These are phyloP conservation scores for Apodemia mormo DNA, from an alignment of 2,888 invertebrate species.

Conservation along the genomic window DNA sequence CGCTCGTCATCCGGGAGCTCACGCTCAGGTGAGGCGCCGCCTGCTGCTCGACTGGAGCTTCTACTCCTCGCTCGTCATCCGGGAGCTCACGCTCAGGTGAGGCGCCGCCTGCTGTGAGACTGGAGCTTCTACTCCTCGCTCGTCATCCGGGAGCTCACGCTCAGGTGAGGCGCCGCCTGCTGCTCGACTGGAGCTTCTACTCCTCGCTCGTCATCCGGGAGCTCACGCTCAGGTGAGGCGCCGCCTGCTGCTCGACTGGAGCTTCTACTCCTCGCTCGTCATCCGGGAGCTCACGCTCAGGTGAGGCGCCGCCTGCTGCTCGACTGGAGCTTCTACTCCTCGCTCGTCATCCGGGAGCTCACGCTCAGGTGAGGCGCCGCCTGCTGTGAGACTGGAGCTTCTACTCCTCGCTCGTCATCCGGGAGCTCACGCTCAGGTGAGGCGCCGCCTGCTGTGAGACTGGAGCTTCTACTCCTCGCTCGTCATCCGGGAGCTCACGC, in stretches of 20 bases:
- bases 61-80: slow-evolving; percentile 98
- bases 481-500: slow-evolving; percentile 97
- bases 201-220: slow-evolving; percentile 99
- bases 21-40: slow-evolving; percentile 76
- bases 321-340: slow-evolving; percentile 99
- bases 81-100: slow-evolving; percentile 92
- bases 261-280: too few species aligned
- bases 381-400: slow-evolving; percentile 96
- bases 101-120: slow-evolving; percentile 93
- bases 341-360: slow-evolving; percentile 98
- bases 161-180: slow-evolving; percentile 87
- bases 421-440: too few species aligned
- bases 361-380: slow-evolving; percentile 86
- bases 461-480: slow-evolving; percentile 99
- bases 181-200: slow-evolving; percentile 99
- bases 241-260: slow-evolving; percentile 98
- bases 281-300: slow-evolving; percentile 79
- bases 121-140: slow-evolving; percentile 83
- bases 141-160: slow-evolving; percentile 77
- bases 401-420: slow-evolving; percentile 76
- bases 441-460: too few species aligned
- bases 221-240: slow-evolving; percentile 86
- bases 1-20: slow-evolving; percentile 77
- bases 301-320: slow-evolving; percentile 93
- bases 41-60: slow-evolving; percentile 99